Base-by-base conservation (phyloP, 2,797 vertebrate species). In the Artibeus jamaicensis region DNA sequence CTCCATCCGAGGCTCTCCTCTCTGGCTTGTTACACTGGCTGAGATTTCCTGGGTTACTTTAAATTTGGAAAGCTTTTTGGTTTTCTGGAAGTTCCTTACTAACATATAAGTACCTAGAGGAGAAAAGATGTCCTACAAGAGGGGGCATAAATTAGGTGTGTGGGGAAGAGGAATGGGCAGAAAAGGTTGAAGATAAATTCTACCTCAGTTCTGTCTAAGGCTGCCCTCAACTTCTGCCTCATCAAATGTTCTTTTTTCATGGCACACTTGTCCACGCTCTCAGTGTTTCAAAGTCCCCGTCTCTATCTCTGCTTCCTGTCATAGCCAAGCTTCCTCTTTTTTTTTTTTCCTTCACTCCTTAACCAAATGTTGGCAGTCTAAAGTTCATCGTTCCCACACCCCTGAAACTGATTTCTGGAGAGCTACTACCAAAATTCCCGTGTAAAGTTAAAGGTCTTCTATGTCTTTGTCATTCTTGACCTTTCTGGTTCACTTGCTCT, bases 1-100 rank as follows among this genome's bases (percentile, higher is more conserved):
- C 85, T 74, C 71, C 21, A 37, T 92, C 89, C 88, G 10, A 70
- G 50, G 26, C 22, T 48, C 82, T 88, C 77, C 76, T 84, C 62
- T 53, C 57, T 68, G 19, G 24, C 12, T 21, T 34, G 42, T 73
- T 37, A 21, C 15, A 44, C 78, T 82, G 62, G 71, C 91, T 57
- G 90, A 91, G 87, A 89, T 82, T 90, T 79, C 78, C 46, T 53
- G 19, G 48, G 59, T 92, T 70, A 57, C 37, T 37, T 22, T 32
- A 44, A 50, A 6, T 73, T 81, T 86, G 85, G 79, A 81, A 84
- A 81, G 10, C 71, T 55, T 44, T 68, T 48, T 82, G 53, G 5
- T 93, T 92, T 90, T 93, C 85, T 34, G 79, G 29, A 88, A 83
- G 24, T 62, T 50, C 44, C 74, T 86, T 50, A 65, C 22, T 79